These are phyloP conservation scores for Belgica antarctica DNA, from an alignment of 2,888 invertebrate genomes.

Conservation along the genomic window DNA sequence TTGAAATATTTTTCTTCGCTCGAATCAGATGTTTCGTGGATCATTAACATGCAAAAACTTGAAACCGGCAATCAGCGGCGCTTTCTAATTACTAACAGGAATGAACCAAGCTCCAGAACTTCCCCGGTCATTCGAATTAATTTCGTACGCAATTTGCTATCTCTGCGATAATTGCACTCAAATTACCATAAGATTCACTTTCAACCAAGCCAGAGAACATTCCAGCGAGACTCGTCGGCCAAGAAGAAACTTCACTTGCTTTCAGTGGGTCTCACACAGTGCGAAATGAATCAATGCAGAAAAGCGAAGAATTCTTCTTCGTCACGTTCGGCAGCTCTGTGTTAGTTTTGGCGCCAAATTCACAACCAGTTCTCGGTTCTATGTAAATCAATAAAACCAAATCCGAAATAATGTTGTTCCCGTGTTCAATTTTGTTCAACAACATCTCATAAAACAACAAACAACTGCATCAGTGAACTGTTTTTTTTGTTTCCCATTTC, in stretches of 20 bases:
- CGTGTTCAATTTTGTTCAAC: background rate
- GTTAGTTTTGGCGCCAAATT: constrained; percentile 34
- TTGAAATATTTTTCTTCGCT: background rate
- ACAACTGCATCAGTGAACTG: background rate
- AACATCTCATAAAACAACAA: background rate
- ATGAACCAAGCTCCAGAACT: background rate
- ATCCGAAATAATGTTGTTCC: background rate
- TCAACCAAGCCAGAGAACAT: background rate
- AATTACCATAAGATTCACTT: background rate
- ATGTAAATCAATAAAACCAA: background rate
- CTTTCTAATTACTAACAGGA: background rate
- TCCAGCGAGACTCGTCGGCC: too few species aligned
- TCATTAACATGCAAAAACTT: background rate
- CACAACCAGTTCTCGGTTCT: constrained; percentile 28
- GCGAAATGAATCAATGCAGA: background rate
- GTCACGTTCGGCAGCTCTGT: background rate
- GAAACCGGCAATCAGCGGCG: constrained; percentile 4
- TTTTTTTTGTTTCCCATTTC: background rate
- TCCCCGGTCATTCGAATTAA: background rate
- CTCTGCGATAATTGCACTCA: background rate
- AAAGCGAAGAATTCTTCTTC: background rate
- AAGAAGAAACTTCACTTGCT: too few species aligned
- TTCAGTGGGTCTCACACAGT: too few species aligned
- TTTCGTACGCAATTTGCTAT: constrained; percentile 15
- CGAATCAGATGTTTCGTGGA: background rate